Base-by-base conservation (phyloP, 2,113 vertebrate species). In the Nothocercus nigrocapillus region DNA sequence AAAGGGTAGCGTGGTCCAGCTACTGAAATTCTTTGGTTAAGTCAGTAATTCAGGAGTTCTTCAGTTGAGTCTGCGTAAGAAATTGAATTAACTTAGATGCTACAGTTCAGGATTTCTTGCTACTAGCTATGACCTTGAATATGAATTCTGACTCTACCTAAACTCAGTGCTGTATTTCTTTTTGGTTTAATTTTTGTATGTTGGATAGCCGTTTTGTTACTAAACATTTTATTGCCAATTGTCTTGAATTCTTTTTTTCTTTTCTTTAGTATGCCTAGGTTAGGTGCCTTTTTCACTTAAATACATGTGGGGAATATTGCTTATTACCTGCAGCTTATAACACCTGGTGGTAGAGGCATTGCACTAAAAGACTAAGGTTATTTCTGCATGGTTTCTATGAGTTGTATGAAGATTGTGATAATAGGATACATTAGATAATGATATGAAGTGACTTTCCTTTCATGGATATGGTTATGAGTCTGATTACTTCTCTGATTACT, bases 121-220 rank as follows among this genome's bases (percentile, higher is more conserved):
- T 58, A 1, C 44, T 91, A 38, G 9, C 38, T 63, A 64, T 61
- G 69, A 42, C 42, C 11, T 47, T 75, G 28, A 45, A 24, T 19
- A 28, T 2, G 14, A 84, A 54, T 68, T 90, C 36, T 42, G 72
- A n/a, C 49, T 62, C 88, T 0, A 0, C 25, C 54, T 67, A 17
- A 45, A 49, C 36, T 90, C 0, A 0, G 47, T 54, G 45, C 77
- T 84, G 17, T 44, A 3, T 53, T 36, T 2, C 0, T 12, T 54
- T 69, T 74, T 90, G 51, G 32, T 34, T 30, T 88, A 24, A 28
- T 8, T 77, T 54, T 59, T 7, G 0, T 25, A 1, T 30, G 1
- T 16, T 79, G 70, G 19, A 11, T 10, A 47, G 11, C 5, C 0
- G 2, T 45, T 82, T 16, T 8, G 58, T 80, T 69, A 24, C 13